Base-by-base conservation (phyloP, 2,113 vertebrate species). In the Ptychochromis oligacanthus region DNA sequence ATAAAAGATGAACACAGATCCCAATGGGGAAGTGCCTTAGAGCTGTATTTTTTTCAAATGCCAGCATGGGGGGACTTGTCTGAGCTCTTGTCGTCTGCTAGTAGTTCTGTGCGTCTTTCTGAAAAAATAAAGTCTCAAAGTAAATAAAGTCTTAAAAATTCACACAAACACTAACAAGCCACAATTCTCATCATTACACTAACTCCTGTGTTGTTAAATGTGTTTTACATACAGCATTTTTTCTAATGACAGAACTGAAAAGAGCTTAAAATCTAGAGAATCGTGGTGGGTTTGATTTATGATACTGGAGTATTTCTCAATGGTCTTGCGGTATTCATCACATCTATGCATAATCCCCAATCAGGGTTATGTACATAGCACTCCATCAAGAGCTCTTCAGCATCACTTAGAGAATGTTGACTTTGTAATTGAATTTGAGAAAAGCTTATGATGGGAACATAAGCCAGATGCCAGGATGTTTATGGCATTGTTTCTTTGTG, bases 381-480 rank as follows among this genome's bases (percentile, higher is more conserved):
- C 77, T 87, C 83, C 88, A 90, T 91, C 89, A 93, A 87, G 76
- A 81, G 76, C 80, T 84, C 85, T 80, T 93, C 80, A 86, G 62
- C 86, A 83, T 86, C 13, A 76, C 82, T 91, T 70, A 61, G 54
- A 91, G 91, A 93, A 92, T 92, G 91, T 90, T 84, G 80, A 92
- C 84, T 88, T 77, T 76, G 83, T 91, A 89, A 91, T 86, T 90
- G 83, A 94, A 91, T 90, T 87, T 88, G 90, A 90, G 82, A 78
- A 74, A 83, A 83, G 79, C 87, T 90, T 90, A 87, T 87, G 90
- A 91, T 88, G 84, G 82, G 87, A 93, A 94, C 81, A 86, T 85
- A 83, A 93, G 90, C 92, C 87, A 92, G 91, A 94, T 95, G 94
- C 91, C 84, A 76, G 85, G 77, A 91, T 95, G 93, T 94, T 95